A percentile compares a stretch with the other conserved stretches of the same genome.
phyloP scores from a whole-genome alignment of 1,140 invertebrate genomes.

The Scaptomyza montana region DNA sequence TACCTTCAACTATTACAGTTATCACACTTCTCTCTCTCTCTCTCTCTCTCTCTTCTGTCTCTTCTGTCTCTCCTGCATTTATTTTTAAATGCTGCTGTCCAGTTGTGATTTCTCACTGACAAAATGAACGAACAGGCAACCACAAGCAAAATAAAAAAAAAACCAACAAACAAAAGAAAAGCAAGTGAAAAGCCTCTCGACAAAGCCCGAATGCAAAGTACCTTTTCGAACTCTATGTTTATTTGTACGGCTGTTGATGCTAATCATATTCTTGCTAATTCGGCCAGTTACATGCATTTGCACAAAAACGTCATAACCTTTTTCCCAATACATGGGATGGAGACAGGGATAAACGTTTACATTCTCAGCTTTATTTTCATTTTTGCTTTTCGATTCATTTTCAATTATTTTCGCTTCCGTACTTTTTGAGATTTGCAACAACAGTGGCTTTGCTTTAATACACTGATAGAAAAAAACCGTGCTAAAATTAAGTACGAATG shows the following conservation, averaged over 20 bases:
- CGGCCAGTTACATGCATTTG: too few relatives aligned
- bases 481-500: too few relatives aligned
- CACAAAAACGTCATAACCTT: too few relatives aligned
- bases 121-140: background rate
- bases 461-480: too few relatives aligned
- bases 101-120: conserved; percentile 43
- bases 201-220: too few relatives aligned
- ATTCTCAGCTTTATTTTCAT: conserved; percentile 31
- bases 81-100: conserved; percentile 22
- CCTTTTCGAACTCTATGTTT: too few relatives aligned
- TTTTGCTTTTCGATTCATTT: background rate
- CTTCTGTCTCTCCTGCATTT: background rate
- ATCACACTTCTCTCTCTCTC: too few relatives aligned
- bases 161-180: background rate
- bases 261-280: too few relatives aligned
- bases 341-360: conserved; percentile 46
- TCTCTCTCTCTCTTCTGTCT: too few relatives aligned
- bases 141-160: conserved; percentile 7
- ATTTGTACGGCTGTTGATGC: too few relatives aligned
- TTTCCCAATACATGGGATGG: too few relatives aligned
- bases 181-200: background rate
- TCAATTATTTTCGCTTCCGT: too few relatives aligned
- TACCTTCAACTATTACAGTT: background rate
- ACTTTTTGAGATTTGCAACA: background rate
- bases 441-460: background rate